These are phyloP conservation scores for Ptilodon capucinus DNA, from an alignment of 2,888 invertebrate genomes.

Conservation along the genomic window DNA sequence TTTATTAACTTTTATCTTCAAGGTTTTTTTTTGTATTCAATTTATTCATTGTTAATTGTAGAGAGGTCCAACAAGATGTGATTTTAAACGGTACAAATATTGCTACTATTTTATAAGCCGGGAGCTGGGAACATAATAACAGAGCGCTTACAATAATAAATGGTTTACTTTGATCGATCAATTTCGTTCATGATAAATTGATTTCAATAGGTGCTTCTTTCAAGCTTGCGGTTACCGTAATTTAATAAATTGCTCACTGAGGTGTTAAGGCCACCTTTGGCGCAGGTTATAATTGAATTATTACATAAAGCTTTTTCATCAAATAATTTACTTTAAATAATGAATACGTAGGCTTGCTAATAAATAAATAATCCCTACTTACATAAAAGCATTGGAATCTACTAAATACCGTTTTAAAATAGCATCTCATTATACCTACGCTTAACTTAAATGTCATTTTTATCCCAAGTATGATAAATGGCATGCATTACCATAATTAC, in stretches of 20 bases:
- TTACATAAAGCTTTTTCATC: too few relatives aligned
- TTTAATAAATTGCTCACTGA: not conserved
- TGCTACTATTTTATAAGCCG: not conserved
- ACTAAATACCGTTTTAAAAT: not conserved
- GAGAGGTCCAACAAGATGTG: too few relatives aligned
- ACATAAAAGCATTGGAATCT: too few relatives aligned
- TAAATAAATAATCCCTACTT: too few relatives aligned
- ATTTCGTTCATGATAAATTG: conserved; percentile 12
- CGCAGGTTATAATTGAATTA: too few relatives aligned
- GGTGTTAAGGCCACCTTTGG: too few relatives aligned
- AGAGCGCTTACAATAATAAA: conserved; percentile 9
- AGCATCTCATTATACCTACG: not conserved
- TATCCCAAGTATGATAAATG: conserved; percentile 2
- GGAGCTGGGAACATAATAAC: conserved; percentile 27
- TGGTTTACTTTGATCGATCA: conserved; percentile 12
- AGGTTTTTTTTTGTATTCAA: too few relatives aligned
- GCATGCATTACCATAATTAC: conserved; percentile 12
- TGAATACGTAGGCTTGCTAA: not conserved
- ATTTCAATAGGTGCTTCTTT: not conserved
- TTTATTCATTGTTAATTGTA: too few relatives aligned
- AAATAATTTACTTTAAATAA: not conserved
- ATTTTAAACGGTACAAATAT: not conserved
- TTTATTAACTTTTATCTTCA: too few relatives aligned
- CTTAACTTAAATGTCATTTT: not conserved
- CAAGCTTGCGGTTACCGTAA: not conserved